Evolutionary conservation across 2,888 invertebrate genomes (phyloP).

Genomic region (Camponotus fellah): DNA sequence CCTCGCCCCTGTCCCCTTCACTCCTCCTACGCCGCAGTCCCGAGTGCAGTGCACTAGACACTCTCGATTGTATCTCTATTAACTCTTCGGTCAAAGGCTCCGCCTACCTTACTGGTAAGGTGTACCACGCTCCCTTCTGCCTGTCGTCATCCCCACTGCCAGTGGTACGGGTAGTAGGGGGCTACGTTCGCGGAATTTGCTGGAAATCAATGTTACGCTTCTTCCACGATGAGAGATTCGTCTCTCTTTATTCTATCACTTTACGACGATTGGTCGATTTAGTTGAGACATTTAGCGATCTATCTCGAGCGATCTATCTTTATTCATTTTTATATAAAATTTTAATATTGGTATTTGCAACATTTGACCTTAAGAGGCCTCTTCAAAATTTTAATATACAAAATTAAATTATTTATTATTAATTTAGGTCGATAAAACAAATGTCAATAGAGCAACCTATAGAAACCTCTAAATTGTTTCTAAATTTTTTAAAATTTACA

Average conservation of each 20-base stretch:
- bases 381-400: neutral
- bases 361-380: neutral
- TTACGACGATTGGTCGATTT: constrained; percentile 5
- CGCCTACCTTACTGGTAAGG: constrained; percentile 79
- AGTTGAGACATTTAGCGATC: neutral
- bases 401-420: neutral
- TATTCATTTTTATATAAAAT: neutral
- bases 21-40: constrained; percentile 82
- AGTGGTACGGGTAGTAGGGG: constrained; percentile 62
- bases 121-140: constrained; percentile 67
- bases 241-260: constrained; percentile 21
- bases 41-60: constrained; percentile 84
- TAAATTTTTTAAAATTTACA: neutral
- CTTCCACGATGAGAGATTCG: constrained; percentile 45
- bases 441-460: neutral
- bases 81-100: constrained; percentile 80
- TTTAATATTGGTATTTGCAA: neutral
- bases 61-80: constrained; percentile 86
- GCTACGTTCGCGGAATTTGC: constrained; percentile 57
- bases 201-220: constrained; percentile 71
- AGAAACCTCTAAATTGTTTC: neutral
- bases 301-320: neutral
- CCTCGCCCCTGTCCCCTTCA: constrained; percentile 74
- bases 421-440: neutral
- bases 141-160: constrained; percentile 64